Conservation (phyloP, 1,140 invertebrate species). For the Phthorimaea operculella region DNA sequence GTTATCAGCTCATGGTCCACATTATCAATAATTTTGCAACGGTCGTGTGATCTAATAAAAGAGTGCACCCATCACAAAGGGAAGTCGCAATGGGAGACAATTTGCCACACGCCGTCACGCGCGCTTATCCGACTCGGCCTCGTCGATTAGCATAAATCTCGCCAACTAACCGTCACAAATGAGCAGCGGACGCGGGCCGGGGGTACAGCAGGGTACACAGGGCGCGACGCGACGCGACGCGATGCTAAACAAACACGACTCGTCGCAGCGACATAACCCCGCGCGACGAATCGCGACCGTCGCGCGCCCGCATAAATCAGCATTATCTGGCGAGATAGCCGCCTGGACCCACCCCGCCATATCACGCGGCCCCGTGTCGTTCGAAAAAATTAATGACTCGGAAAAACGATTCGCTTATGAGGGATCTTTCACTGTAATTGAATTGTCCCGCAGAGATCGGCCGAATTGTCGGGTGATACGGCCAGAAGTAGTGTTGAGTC, state of each 20-base stretch:
- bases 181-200: constrained; percentile 29
- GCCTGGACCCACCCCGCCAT: constrained; percentile 56
- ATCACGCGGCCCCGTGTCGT: constrained; percentile 61
- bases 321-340: constrained; percentile 67
- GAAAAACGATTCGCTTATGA: constrained; percentile 68
- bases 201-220: constrained; percentile 36
- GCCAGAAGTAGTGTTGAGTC: constrained; percentile 34
- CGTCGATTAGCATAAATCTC: constrained; percentile 66
- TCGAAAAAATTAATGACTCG: constrained; percentile 67
- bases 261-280: background rate
- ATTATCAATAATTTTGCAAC: constrained; percentile 28
- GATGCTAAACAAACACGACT: too few species aligned
- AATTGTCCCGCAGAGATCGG: constrained; percentile 62
- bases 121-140: constrained; percentile 54
- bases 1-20: constrained; percentile 20
- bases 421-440: constrained; percentile 67
- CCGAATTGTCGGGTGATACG: constrained; percentile 44
- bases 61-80: constrained; percentile 29
- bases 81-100: constrained; percentile 50
- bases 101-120: constrained; percentile 59
- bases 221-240: constrained; percentile 25
- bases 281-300: constrained; percentile 55
- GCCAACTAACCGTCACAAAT: constrained; percentile 63
- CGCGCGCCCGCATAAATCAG: constrained; percentile 62
- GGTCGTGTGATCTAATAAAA: constrained; percentile 31